Evolutionary conservation across 2,888 invertebrate genomes (phyloP), one percentile per base, ranked within the genome.

Genomic region (Ophraella communa): DNA sequence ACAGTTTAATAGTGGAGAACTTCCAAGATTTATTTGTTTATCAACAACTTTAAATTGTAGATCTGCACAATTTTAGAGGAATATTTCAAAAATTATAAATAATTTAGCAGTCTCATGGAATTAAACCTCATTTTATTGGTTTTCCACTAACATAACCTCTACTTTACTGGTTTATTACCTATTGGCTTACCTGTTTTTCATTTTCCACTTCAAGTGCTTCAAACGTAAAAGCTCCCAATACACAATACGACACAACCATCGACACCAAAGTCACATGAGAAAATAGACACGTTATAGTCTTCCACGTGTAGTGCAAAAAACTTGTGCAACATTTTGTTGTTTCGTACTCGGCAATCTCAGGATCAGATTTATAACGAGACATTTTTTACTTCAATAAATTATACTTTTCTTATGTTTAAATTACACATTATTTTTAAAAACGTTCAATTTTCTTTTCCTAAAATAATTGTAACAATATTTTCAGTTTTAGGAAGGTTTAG

Each of bases 181-280:
- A n/a, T n/a, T n/a, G n/a, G 75, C 83, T 80, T 79, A 93, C 94
- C 83, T 88, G 86, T 73, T 84, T 85, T 80, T 94, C 94, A 76
- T 94, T 87, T 52, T 87, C 85, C 4, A 87, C 86, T 78, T 95
- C 94, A 63, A 95, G 84, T 54, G 86, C 85, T 81, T 91, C 90
- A 83, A 96, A 95, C 64, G 93, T 90, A 79, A 91, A 90, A 14
- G 95, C 95, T 7, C 95, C 95, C 61, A 94, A 87, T 74, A 95
- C 88, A 83, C 95, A 95, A 83, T 96, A 96, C 27, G 92, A 91
- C 68, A 95, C 93, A 72, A 96, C 95, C 79, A 95, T 84, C 65
- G 93, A 90, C 74, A 95, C 90, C 76, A 95, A 87, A 74, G 93
- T 91, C 76, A 95, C 91, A 84, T 95, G 95, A 0, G 94, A 93